Conservation (phyloP, 1,140 invertebrate species). For the Lutraria rhynchaena region DNA sequence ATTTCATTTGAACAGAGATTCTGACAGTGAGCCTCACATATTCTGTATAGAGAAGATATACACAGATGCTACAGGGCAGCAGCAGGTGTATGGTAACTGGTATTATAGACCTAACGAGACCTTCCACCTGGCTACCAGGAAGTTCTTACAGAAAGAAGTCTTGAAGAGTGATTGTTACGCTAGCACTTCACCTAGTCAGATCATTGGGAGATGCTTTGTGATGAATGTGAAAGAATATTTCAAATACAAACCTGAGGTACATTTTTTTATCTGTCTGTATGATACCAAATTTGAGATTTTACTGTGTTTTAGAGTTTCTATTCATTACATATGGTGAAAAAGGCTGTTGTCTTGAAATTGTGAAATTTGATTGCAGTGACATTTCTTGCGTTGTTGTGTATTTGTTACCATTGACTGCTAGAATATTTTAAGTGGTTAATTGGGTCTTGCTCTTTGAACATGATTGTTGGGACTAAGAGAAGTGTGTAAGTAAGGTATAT, state of each 20-base stretch:
- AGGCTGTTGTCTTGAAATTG: too few relatives aligned
- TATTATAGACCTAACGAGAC: constrained; percentile 96
- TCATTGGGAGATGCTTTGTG: constrained; percentile 96
- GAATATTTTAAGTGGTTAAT: too few relatives aligned
- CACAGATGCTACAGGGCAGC: constrained; percentile 88
- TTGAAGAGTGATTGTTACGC: constrained; percentile 96
- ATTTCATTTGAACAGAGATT: constrained; percentile 86
- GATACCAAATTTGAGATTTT: too few relatives aligned
- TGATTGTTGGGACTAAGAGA: too few relatives aligned
- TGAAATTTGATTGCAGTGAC: too few relatives aligned
- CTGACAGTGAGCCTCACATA: constrained; percentile 92
- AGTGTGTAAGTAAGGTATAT: too few relatives aligned
- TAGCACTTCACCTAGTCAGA: constrained; percentile 92
- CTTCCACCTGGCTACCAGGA: constrained; percentile 96
- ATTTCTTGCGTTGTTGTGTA: too few relatives aligned
- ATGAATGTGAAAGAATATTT: constrained; percentile 98
- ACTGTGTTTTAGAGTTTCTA: too few relatives aligned
- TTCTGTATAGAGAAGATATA: constrained; percentile 93
- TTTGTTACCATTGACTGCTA: too few relatives aligned
- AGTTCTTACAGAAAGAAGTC: constrained; percentile 95
- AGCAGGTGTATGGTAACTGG: constrained; percentile 95
- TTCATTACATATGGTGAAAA: too few relatives aligned
- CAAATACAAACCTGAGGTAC: constrained; percentile 90
- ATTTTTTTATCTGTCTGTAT: too few relatives aligned
- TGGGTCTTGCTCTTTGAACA: too few relatives aligned